A percentile compares a stretch with the other conserved stretches of the same genome.
Evolutionary conservation across 2,113 vertebrate species (phyloP).

Genomic region (Gracilinanus agilis): DNA sequence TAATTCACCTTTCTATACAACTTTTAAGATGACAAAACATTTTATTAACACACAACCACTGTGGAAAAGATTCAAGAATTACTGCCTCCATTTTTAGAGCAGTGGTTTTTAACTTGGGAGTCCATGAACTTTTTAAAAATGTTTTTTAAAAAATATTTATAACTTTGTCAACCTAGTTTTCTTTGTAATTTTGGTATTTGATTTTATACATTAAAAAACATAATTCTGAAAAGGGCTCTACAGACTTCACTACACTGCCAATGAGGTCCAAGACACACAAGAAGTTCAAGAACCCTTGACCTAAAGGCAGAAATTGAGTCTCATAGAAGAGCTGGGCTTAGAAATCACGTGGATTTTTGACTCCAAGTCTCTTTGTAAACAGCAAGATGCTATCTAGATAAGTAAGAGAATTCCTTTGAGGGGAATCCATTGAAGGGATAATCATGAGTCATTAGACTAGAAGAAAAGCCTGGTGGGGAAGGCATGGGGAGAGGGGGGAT

Average conservation of each 20-base stretch:
- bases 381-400: not conserved
- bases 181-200: not conserved
- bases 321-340: not conserved
- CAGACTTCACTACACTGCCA: not conserved
- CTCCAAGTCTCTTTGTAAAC: not conserved
- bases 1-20: not conserved
- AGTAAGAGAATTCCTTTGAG: not conserved
- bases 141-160: not conserved
- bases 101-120: not conserved
- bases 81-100: not conserved
- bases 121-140: not conserved
- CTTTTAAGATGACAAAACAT: not conserved
- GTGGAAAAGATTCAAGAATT: not conserved
- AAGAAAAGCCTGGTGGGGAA: not conserved
- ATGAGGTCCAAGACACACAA: not conserved
- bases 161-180: not conserved
- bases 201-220: not conserved
- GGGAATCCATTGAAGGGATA: not conserved
- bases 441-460: no score
- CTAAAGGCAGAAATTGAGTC: not conserved
- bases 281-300: not conserved
- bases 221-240: not conserved
- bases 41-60: not conserved
- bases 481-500: no score
- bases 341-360: accelerated